phyloP scores from a whole-genome alignment of 2,888 invertebrate genomes.

The Rhingia campestris region DNA sequence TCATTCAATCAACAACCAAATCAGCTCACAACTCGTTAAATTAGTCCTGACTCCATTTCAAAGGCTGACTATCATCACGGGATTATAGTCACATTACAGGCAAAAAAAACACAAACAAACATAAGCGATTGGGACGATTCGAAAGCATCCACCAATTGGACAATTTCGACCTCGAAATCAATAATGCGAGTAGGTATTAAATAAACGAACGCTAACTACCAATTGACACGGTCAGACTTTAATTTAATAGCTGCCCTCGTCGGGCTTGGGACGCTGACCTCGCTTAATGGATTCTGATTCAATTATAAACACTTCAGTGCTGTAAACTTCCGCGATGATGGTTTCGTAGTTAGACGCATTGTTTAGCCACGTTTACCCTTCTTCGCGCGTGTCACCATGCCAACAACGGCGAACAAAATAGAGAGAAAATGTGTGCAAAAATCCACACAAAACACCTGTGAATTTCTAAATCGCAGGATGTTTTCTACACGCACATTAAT shows the following conservation, averaged over 20 bases:
- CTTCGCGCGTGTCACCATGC: background rate
- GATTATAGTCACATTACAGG: too few species aligned
- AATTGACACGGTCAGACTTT: slow-evolving; percentile 67
- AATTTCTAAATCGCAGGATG: slow-evolving; percentile 50
- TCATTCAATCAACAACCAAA: too few species aligned
- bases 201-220: slow-evolving; percentile 63
- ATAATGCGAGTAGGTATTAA: slow-evolving; percentile 43
- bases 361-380: background rate
- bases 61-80: too few species aligned
- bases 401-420: background rate
- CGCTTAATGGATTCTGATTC: slow-evolving; percentile 40
- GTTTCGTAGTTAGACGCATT: slow-evolving; percentile 4
- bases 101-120: too few species aligned
- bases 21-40: too few species aligned
- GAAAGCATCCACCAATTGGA: slow-evolving; percentile 6
- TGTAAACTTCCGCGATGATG: background rate
- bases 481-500: slow-evolving; percentile 54
- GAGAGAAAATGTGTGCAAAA: slow-evolving; percentile 16
- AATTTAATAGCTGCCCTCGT: slow-evolving; percentile 27
- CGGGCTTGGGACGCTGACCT: slow-evolving; percentile 31
- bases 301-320: slow-evolving; percentile 36
- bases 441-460: slow-evolving; percentile 51
- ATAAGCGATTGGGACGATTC: too few species aligned
- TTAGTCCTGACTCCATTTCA: too few species aligned
- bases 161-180: slow-evolving; percentile 61